Evolutionary conservation across 2,888 invertebrate species (phyloP).

Genomic region (Sylvicola cinctus): DNA sequence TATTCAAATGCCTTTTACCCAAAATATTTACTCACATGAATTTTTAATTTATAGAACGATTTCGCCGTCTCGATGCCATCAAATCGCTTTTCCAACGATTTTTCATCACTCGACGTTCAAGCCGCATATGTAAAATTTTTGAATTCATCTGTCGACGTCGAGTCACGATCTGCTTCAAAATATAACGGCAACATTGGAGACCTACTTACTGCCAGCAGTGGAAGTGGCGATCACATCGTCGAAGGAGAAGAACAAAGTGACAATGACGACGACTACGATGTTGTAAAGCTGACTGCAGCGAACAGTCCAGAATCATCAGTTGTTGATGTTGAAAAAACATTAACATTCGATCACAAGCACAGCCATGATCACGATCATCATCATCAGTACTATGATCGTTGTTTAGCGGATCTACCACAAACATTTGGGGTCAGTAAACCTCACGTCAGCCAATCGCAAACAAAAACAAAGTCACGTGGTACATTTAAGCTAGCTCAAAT

Average conservation of each 20-base stretch:
- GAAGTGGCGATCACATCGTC: too few species aligned
- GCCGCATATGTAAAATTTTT: not conserved
- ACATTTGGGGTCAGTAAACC: constrained; percentile 9
- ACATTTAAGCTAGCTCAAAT: too few species aligned
- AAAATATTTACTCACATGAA: too few species aligned
- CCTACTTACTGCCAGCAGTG: too few species aligned
- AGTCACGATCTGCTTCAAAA: not conserved
- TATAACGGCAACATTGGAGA: constrained; percentile 7
- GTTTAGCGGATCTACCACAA: constrained; percentile 8
- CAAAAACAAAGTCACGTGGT: constrained; percentile 1
- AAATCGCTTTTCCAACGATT: constrained; percentile 5
- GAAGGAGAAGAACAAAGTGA: too few species aligned
- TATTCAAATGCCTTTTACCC: too few species aligned
- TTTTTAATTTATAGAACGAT: too few species aligned
- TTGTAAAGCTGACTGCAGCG: too few species aligned
- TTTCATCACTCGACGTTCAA: constrained; percentile 1
- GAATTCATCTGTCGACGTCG: not conserved
- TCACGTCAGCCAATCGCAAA: constrained; percentile 4
- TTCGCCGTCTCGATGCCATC: not conserved
- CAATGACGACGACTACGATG: constrained; percentile 4
- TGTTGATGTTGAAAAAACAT: too few species aligned
- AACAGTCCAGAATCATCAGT: too few species aligned
- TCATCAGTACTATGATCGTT: constrained; percentile 1
- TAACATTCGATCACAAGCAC: too few species aligned
- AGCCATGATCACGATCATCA: constrained; percentile 2